Base-by-base conservation (phyloP, 1,140 invertebrate species). In the Anoplophora glabripennis region DNA sequence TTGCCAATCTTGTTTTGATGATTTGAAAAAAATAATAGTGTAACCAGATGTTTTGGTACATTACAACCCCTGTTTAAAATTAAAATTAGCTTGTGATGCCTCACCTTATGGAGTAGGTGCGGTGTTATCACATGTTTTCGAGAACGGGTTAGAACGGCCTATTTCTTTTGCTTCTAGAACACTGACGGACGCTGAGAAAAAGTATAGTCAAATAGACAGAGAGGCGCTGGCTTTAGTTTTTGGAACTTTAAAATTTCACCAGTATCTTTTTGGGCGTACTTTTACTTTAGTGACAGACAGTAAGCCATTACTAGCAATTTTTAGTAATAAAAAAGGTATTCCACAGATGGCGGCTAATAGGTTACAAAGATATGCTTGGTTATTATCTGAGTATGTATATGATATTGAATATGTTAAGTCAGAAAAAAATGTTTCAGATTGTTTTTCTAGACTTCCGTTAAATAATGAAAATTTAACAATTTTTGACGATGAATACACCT, bases 171-270 rank as follows among this genome's bases (percentile, higher is more conserved):
- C 72, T 9, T 82, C 80, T 8, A 61, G 75, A 45, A 71, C 72
- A 1, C 64, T 83, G 33, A 69, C 65, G n/a, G 40, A 66, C 33
- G 64, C 77, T 4, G 76, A 83, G 63, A 61, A 69, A 63, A 80
- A 76, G 51, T 81, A 83, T 48, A 57, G 74, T 8, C 76, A 79
- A 57, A 77, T 81, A 21, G 79, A 86, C 34, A 80, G 76, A 63
- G 81, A 86, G 72, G 78, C 76, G 7, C 62, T 80, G n/a, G 74
- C 76, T 1, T 76, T 84, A 9, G 57, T 83, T 1, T 84, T 72
- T 66, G 77, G 74, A 4, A 72, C 84, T 4, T 74, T 75, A 54
- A 79, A 79, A 65, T 84, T 84, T 67, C 72, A 81, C 34, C 63
- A 79, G 35, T 85, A 79, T 64, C 47, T 86, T 34, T 49, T 34